A percentile compares a stretch with the other conserved stretches of the same genome.
phyloP scores from a whole-genome alignment of 2,113 vertebrate genomes.

The Hirundichthys speculiger region DNA sequence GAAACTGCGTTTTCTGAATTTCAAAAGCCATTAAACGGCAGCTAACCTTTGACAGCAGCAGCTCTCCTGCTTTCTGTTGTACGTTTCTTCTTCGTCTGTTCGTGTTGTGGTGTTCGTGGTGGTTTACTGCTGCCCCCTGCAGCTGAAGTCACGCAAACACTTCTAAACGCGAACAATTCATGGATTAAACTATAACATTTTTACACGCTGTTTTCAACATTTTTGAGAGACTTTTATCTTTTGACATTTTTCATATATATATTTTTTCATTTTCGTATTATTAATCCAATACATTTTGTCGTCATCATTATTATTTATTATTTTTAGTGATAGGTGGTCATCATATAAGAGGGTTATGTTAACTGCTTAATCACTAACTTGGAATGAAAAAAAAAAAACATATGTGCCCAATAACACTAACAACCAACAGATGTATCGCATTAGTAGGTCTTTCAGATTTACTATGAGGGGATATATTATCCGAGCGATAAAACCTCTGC shows the following conservation, averaged over 20 bases:
- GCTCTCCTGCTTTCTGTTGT: slow-evolving; percentile 30
- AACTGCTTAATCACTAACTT: slow-evolving; percentile 72
- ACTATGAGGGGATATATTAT: slow-evolving; percentile 61
- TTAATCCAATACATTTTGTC: slow-evolving; percentile 4
- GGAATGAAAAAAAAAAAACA: slow-evolving; percentile 62
- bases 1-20: neutral
- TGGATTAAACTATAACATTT: neutral
- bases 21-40: neutral
- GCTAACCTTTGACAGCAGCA: slow-evolving; percentile 33
- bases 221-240: too few relatives aligned
- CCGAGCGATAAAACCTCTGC: slow-evolving; percentile 41
- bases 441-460: slow-evolving; percentile 72
- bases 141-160: neutral
- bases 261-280: neutral
- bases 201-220: neutral
- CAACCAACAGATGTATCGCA: slow-evolving; percentile 72
- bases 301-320: neutral
- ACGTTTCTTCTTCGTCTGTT: slow-evolving; percentile 46
- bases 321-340: slow-evolving; percentile 24
- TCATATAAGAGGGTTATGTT: slow-evolving; percentile 74
- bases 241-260: neutral
- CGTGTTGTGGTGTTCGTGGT: accelerated
- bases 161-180: neutral
- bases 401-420: slow-evolving; percentile 67
- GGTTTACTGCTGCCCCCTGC: slow-evolving; percentile 33